A percentile compares a stretch with the other conserved stretches of the same genome.
Evolutionary conservation across 2,113 vertebrate species (phyloP).

Genomic region (Engystomops pustulosus): DNA sequence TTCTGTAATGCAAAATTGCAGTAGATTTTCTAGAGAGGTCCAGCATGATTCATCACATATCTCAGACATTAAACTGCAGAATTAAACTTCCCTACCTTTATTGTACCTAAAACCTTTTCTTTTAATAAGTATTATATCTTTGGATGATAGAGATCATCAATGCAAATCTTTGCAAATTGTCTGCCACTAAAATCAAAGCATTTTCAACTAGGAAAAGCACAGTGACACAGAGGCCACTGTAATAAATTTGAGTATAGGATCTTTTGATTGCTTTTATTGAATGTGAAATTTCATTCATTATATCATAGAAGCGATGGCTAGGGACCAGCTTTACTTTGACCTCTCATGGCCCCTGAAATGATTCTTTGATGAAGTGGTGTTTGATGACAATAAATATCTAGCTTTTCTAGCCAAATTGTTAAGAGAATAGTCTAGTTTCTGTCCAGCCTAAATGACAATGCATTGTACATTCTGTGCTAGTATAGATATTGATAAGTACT

Average conservation of each 20-base stretch:
- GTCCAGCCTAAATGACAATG: constrained; percentile 49
- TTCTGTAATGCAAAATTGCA: not conserved
- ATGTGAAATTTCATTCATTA: constrained; percentile 52
- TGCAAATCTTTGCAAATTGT: constrained; percentile 35
- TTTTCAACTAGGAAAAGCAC: constrained; percentile 9
- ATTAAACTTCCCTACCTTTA: not conserved
- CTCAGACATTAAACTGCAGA: not conserved
- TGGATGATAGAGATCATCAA: constrained; percentile 1
- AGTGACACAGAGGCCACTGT: constrained; percentile 33
- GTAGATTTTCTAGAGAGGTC: not conserved
- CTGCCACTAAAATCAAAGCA: constrained; percentile 32
- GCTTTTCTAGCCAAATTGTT: constrained; percentile 30
- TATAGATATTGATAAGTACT: constrained; percentile 6
- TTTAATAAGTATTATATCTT: constrained; percentile 22
- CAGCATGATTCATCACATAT: not conserved
- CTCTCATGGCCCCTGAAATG: constrained; percentile 30
- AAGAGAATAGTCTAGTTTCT: not conserved
- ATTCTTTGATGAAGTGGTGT: constrained; percentile 40
- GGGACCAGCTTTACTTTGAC: constrained; percentile 35
- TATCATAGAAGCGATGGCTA: constrained; percentile 9
- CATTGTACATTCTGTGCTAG: not conserved
- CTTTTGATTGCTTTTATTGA: constrained; percentile 58
- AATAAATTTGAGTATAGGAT: constrained; percentile 47
- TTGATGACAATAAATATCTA: constrained; percentile 48
- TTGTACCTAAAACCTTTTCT: constrained; percentile 18